phyloP scores from a whole-genome alignment of 2,113 vertebrate genomes.

The Charadrius vociferus region DNA sequence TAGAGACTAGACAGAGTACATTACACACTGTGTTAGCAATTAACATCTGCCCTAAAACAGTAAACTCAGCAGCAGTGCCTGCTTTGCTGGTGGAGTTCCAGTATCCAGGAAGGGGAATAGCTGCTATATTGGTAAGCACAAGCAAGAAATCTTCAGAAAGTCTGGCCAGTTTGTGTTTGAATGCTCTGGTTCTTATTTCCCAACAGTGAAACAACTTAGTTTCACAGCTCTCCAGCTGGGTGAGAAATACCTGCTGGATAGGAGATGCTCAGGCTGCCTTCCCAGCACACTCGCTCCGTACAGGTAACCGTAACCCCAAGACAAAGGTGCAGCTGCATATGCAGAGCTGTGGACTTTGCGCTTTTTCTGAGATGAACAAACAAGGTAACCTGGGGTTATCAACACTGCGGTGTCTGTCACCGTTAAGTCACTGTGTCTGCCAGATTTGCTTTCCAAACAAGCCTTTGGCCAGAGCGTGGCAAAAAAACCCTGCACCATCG shows the following conservation, averaged over 20 bases:
- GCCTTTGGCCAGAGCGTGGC: constrained; percentile 48
- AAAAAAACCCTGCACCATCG: background rate
- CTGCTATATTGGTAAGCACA: background rate
- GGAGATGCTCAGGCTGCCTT: background rate
- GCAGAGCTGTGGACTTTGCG: constrained; percentile 2
- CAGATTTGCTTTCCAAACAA: constrained; percentile 48
- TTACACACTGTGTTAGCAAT: background rate
- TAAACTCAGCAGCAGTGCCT: background rate
- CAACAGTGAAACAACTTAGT: background rate
- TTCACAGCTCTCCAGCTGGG: background rate
- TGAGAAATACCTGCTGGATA: background rate
- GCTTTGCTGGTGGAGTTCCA: background rate
- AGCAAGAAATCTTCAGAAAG: background rate
- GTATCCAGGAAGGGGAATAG: background rate
- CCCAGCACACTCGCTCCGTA: rapidly evolving
- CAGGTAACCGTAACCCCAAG: background rate
- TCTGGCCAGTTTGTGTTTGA: background rate
- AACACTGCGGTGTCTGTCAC: background rate
- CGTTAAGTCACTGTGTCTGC: constrained; percentile 9
- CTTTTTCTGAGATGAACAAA: constrained; percentile 35
- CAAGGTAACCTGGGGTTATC: constrained; percentile 6
- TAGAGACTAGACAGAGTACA: background rate
- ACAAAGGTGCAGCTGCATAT: background rate
- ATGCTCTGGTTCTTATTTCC: background rate
- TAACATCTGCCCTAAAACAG: background rate